Conservation (phyloP, 1,140 invertebrate genomes). For the Steinernema feltiae region DNA sequence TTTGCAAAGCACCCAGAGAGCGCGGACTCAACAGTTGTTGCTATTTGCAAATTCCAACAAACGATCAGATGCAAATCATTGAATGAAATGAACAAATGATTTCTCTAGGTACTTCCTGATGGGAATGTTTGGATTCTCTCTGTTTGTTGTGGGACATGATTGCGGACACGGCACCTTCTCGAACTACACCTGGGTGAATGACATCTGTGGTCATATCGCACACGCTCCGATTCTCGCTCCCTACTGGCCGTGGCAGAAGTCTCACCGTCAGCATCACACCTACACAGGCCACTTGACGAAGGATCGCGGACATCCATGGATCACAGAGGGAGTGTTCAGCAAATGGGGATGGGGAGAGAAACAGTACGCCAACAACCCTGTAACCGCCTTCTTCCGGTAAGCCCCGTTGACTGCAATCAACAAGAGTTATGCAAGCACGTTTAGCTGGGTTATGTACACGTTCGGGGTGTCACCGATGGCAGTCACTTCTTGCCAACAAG, state of each 20-base stretch:
- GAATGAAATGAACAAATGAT: not conserved
- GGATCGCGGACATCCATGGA: constrained; percentile 54
- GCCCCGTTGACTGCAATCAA: not conserved
- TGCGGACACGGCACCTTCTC: constrained; percentile 61
- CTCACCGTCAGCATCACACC: constrained; percentile 54
- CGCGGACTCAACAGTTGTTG: no score
- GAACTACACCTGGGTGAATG: constrained; percentile 51
- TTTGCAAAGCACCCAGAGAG: no score
- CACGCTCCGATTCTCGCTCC: constrained; percentile 46
- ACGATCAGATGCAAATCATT: no score
- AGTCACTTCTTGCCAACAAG: constrained; percentile 53
- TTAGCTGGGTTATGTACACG: constrained; percentile 56
- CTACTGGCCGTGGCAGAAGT: constrained; percentile 55
- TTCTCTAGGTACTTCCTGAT: constrained; percentile 53
- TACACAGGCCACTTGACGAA: constrained; percentile 50
- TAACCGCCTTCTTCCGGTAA: constrained; percentile 38
- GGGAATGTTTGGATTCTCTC: constrained; percentile 59
- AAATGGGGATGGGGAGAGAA: constrained; percentile 28
- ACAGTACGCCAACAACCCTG: constrained; percentile 48
- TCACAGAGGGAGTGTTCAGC: constrained; percentile 43
- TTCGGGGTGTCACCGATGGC: constrained; percentile 51
- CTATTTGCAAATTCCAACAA: no score
- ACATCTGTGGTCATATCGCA: constrained; percentile 48
- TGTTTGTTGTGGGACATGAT: constrained; percentile 61
- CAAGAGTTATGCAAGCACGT: constrained; percentile 7